Evolutionary conservation across 2,113 vertebrate genomes (phyloP), one percentile per base, ranked within the genome.

Genomic region (Leptodactylus fuscus): DNA sequence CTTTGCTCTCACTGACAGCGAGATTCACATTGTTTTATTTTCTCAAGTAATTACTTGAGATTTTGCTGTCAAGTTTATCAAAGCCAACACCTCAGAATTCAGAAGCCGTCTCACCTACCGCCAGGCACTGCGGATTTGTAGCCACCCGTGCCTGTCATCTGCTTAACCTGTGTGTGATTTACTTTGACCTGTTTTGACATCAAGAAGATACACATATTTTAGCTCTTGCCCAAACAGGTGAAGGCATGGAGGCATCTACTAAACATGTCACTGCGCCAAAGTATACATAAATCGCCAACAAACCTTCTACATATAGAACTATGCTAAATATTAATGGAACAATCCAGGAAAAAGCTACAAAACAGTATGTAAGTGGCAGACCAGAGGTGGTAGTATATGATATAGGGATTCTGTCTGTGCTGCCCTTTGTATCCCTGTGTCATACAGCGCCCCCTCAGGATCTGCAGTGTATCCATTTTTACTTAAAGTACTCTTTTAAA

Each of bases 21-120:
- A 6, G 46, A 27, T 46, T 22, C 38, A 0, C 70, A 13, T 15
- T 73, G 38, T 73, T 73, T 44, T 71, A 44, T 73, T 73, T 73
- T 73, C 20, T 44, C 36, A 53, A 29, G 48, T 77, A 53, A 77
- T 77, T 77, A 77, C 48, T 34, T 32, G 74, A 77, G 74, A 77
- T 77, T 77, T 77, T 53, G 27, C 18, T 77, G 74, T 77, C 74
- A 77, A 22, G 34, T 20, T 22, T 53, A 34, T 77, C 48, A 53
- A 16, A 51, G 29, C 29, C 48, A 11, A 53, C 48, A 53, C 16
- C 15, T 77, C 48, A 53, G 24, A 32, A 73, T 73, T 41, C 65
- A 69, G 65, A 22, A 76, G 44, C n/a, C 24, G 44, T 11, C 48
- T 32, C 29, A 15, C 38, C 22, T 48, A 5, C 12, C 41, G n/a